Conservation (phyloP, 2,888 invertebrate genomes). For the Eupeodes luniger region DNA sequence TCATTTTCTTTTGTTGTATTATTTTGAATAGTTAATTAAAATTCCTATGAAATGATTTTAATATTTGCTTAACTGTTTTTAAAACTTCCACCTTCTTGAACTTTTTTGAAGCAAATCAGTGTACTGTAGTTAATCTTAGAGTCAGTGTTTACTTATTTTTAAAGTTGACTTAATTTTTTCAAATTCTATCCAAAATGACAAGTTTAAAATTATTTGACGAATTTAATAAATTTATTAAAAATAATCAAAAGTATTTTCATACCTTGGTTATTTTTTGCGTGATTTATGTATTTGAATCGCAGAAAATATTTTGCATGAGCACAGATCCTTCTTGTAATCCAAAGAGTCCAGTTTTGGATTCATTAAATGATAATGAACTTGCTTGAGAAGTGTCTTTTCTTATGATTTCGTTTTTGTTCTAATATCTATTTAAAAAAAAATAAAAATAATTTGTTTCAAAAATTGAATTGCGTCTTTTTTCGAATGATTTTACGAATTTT, state of each 20-base stretch:
- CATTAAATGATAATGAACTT: not conserved
- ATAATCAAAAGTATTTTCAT: not conserved
- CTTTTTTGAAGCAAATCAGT: not conserved
- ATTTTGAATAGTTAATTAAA: not conserved
- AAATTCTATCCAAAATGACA: not conserved
- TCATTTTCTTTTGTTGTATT: not conserved
- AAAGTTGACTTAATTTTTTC: not conserved
- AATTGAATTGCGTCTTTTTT: not conserved
- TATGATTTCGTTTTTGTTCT: not conserved
- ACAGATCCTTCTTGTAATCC: not conserved
- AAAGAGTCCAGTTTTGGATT: conserved; percentile 19
- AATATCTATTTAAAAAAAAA: not conserved
- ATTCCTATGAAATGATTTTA: not conserved
- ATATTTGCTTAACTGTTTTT: conserved; percentile 11
- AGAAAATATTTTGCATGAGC: not conserved
- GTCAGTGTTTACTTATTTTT: not conserved
- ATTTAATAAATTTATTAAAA: not conserved
- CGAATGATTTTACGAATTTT: no score
- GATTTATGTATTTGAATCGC: not conserved
- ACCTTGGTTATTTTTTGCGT: not conserved
- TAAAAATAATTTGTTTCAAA: not conserved
- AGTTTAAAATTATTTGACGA: not conserved
- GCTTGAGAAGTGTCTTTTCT: not conserved
- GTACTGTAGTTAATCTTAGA: not conserved
- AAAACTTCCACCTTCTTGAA: not conserved